These are phyloP conservation scores for Tiaroga cobitis DNA, from an alignment of 2,797 vertebrate species.

Conservation along the genomic window DNA sequence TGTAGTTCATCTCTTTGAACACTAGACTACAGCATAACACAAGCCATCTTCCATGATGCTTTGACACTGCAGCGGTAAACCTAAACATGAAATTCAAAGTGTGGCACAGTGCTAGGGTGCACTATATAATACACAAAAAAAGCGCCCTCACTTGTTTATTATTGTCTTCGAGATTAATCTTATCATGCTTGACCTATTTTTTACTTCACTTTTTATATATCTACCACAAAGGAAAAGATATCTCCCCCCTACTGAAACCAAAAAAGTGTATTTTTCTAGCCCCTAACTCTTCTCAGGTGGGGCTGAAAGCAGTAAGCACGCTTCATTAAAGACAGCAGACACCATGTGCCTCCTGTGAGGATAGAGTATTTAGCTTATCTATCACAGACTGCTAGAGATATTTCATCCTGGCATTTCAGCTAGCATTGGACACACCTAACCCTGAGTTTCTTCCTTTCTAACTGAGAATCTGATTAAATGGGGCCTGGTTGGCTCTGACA, in stretches of 20 bases:
- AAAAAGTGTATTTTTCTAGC: neutral
- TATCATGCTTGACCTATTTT: neutral
- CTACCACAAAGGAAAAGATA: neutral
- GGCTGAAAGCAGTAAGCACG: constrained; percentile 20
- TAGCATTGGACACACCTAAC: neutral
- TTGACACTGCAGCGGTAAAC: neutral
- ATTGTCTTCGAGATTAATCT: neutral
- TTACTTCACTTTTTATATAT: neutral
- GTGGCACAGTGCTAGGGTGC: neutral
- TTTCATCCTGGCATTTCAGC: constrained; percentile 5
- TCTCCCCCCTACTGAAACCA: neutral
- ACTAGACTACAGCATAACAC: constrained; percentile 42
- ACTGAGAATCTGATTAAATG: constrained; percentile 75
- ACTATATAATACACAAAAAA: neutral
- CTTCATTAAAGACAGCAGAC: constrained; percentile 48
- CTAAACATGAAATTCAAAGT: constrained; percentile 6
- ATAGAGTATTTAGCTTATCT: constrained; percentile 40
- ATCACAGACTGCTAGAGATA: neutral
- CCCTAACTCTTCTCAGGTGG: neutral
- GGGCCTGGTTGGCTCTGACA: constrained; percentile 67
- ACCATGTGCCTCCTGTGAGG: constrained; percentile 40
- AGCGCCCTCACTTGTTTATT: neutral
- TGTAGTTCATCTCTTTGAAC: constrained; percentile 36
- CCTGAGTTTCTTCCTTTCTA: constrained; percentile 56
- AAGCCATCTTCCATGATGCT: constrained; percentile 4